Evolutionary conservation across 2,797 vertebrate genomes (phyloP).

Genomic region (Threskiornis aethiopicus): DNA sequence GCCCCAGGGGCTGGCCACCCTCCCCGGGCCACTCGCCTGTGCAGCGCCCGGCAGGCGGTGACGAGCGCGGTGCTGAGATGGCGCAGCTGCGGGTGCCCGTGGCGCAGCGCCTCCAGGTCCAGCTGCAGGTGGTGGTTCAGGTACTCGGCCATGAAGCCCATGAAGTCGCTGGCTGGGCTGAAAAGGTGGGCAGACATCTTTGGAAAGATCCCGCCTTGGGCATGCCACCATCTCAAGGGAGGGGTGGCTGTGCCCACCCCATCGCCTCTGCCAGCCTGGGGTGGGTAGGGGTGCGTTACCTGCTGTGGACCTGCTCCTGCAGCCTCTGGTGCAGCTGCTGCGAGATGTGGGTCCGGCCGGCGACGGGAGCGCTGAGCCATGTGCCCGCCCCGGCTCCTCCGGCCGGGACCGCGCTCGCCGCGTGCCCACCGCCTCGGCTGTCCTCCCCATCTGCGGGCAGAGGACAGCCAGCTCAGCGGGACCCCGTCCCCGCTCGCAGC

Average conservation of each 20-base stretch:
- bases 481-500: fast-evolving
- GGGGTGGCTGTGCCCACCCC: neutral
- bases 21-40: slow-evolving; percentile 74
- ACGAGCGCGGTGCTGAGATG: slow-evolving; percentile 91
- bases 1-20: fast-evolving
- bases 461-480: neutral
- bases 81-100: slow-evolving; percentile 84
- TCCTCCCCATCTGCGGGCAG: slow-evolving; percentile 86
- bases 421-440: slow-evolving; percentile 17
- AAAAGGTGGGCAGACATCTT: neutral
- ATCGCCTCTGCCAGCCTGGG: fast-evolving
- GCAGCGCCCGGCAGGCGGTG: slow-evolving; percentile 88
- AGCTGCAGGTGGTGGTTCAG: slow-evolving; percentile 90
- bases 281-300: neutral
- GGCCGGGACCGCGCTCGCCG: neutral
- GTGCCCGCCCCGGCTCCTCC: neutral
- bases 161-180: neutral
- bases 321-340: slow-evolving; percentile 61
- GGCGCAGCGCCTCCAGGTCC: slow-evolving; percentile 90
- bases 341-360: neutral
- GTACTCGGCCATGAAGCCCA: slow-evolving; percentile 78
- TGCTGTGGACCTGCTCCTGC: slow-evolving; percentile 55
- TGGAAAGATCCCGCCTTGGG: too few species aligned
- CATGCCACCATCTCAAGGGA: fast-evolving
- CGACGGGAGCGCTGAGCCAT: neutral